Evolutionary conservation across 2,888 invertebrate species (phyloP), one percentile per base, ranked within the genome.

Genomic region (Clusia tigrina): DNA sequence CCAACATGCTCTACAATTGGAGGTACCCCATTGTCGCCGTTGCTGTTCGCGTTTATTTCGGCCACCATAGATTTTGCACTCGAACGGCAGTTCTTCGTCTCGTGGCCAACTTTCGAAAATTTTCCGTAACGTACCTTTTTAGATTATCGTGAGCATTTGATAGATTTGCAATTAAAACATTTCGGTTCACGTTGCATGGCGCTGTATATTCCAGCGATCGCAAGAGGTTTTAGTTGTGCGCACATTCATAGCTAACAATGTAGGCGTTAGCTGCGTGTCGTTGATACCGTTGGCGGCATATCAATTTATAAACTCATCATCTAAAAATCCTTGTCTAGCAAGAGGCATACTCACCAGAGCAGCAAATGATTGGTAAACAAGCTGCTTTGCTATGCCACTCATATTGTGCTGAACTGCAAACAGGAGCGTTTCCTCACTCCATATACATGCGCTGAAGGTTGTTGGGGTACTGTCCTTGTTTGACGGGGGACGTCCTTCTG

Each of bases 211-310:
- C 22, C 15, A 69, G 48, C n/a, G 66, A 62, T 5, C 63, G 54
- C 17, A 59, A 2, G 63, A 23, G 15, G 60, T 55, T 2, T n/a
- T 54, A n/a, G 67, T 66, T 9, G 68, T 62, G 25, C 67, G 70
- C 2, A 64, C 62, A 23, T 64, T 69, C 6, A 68, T 66, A n/a
- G n/a, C n/a, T n/a, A n/a, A n/a, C n/a, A n/a, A n/a, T 6, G 68
- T n/a, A n/a, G n/a, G n/a, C n/a, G n/a, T n/a, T n/a, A n/a, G n/a
- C n/a, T n/a, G n/a, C n/a, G n/a, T n/a, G n/a, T n/a, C n/a, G n/a
- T n/a, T n/a, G n/a, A n/a, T n/a, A n/a, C n/a, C n/a, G n/a, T n/a
- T n/a, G n/a, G n/a, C n/a, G n/a, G n/a, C n/a, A n/a, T n/a, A n/a
- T n/a, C n/a, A n/a, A n/a, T 69, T 12, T 20, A 17, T 23, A n/a